These are phyloP conservation scores for Conopomorpha cramerella DNA, from an alignment of 1,140 invertebrate genomes.

Conservation along the genomic window DNA sequence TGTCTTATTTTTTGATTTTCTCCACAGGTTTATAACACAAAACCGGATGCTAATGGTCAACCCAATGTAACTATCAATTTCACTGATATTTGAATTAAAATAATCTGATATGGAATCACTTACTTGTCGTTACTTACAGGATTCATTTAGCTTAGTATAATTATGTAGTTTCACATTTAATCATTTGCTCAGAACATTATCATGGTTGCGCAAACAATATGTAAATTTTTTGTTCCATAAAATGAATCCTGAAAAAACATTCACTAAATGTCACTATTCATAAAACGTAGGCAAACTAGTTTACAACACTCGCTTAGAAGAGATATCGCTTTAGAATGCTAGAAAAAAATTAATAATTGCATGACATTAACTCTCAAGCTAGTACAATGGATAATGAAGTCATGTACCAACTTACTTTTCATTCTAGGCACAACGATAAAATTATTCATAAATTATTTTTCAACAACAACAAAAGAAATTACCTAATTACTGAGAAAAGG, in stretches of 20 bases:
- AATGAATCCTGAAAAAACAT: too few relatives aligned
- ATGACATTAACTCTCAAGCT: constrained; percentile 23
- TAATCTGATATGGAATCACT: too few relatives aligned
- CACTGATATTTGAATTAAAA: too few relatives aligned
- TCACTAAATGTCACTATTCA: too few relatives aligned
- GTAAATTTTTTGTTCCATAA: too few relatives aligned
- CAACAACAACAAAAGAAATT: not conserved
- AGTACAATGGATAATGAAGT: constrained; percentile 10
- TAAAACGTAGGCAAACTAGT: constrained; percentile 17
- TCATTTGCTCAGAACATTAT: too few relatives aligned
- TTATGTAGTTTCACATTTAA: too few relatives aligned
- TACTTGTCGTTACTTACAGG: too few relatives aligned
- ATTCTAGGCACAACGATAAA: constrained; percentile 21
- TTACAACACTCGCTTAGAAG: constrained; percentile 28
- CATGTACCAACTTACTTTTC: constrained; percentile 27
- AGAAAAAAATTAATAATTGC: constrained; percentile 10
- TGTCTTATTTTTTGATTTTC: constrained; percentile 57
- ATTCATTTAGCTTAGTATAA: too few relatives aligned
- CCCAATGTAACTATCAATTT: constrained; percentile 63
- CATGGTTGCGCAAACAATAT: too few relatives aligned
- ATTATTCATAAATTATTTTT: constrained; percentile 10
- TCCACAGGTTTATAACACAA: constrained; percentile 63
- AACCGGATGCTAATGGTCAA: constrained; percentile 61
- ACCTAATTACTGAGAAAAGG: constrained; percentile 28
- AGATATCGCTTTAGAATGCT: constrained; percentile 14